A percentile compares a stretch with the other conserved stretches of the same genome.
Evolutionary conservation across 2,113 vertebrate genomes (phyloP).

Genomic region (Alethe castanea): DNA sequence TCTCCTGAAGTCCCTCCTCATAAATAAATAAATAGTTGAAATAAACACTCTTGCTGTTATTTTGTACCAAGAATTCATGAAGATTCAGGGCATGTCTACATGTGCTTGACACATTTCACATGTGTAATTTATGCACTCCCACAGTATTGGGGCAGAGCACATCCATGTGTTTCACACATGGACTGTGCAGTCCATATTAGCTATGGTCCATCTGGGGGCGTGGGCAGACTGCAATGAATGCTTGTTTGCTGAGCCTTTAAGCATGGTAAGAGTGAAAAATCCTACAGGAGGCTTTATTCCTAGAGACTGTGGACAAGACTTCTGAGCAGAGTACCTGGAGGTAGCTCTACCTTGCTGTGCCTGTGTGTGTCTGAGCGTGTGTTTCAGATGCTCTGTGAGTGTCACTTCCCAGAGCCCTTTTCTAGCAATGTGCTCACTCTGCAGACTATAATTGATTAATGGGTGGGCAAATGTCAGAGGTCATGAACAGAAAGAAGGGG

Average conservation of each 20-base stretch:
- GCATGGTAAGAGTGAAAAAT: not conserved
- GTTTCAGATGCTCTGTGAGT: not conserved
- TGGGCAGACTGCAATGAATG: conserved; percentile 25
- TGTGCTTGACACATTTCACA: conserved; percentile 71
- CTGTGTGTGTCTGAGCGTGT: not conserved
- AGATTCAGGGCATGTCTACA: conserved; percentile 61
- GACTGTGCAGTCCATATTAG: conserved; percentile 62
- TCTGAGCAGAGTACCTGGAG: not conserved
- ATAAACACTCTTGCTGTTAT: not conserved
- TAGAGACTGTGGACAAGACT: not conserved
- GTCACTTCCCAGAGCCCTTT: not conserved
- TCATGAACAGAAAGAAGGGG: not conserved
- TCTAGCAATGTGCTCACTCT: not conserved
- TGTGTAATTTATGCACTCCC: conserved; percentile 74
- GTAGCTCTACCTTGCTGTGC: not conserved
- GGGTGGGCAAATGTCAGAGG: not conserved
- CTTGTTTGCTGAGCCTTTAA: not conserved
- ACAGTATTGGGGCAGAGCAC: conserved; percentile 52
- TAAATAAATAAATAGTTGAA: conserved; percentile 11
- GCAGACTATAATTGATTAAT: conserved; percentile 8
- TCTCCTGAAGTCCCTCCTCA: not conserved
- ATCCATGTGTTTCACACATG: conserved; percentile 76
- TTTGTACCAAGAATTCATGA: conserved; percentile 41
- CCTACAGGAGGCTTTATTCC: not conserved
- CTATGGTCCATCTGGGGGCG: conserved; percentile 50